Evolutionary conservation across 30 jellyfish, hydroid and myxozoan genomes (phyloP).

Genomic region (Chrysaora quinquecirrha): DNA sequence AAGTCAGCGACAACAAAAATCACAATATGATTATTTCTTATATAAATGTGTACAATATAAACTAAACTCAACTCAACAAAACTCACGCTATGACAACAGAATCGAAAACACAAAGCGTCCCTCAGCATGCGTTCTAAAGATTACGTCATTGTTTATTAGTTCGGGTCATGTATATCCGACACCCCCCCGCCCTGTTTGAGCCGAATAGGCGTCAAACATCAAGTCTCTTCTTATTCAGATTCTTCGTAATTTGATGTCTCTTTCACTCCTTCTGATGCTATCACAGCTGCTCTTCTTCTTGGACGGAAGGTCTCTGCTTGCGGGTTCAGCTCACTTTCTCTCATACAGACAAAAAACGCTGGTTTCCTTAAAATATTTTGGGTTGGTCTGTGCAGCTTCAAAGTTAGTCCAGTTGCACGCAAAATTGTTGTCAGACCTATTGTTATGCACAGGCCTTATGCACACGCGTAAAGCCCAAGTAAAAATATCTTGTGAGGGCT

Average conservation of each 20-base stretch:
- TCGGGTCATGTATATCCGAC: neutral
- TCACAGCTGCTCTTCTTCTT: constrained; percentile 23
- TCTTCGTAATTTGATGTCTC: constrained; percentile 2
- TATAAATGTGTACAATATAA: neutral
- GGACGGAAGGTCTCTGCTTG: constrained; percentile 2
- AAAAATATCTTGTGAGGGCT: too few relatives aligned
- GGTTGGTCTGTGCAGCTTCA: too few relatives aligned
- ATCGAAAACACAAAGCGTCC: neutral
- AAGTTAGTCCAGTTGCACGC: too few relatives aligned
- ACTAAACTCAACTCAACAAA: neutral
- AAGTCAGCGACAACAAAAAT: constrained; percentile 7
- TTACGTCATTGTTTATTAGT: neutral
- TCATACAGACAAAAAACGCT: too few relatives aligned
- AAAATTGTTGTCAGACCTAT: too few relatives aligned
- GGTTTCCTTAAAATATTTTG: too few relatives aligned
- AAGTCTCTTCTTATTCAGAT: constrained; percentile 11
- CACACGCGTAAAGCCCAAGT: too few relatives aligned
- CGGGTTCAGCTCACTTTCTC: constrained; percentile 1
- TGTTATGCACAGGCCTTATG: too few relatives aligned
- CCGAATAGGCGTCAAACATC: constrained; percentile 11
- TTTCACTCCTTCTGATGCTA: constrained; percentile 14
- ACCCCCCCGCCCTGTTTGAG: constrained; percentile 15
- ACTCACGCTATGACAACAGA: neutral
- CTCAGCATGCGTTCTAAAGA: neutral
- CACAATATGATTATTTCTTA: neutral